These are phyloP conservation scores for Ceratitis capitata DNA, from an alignment of 1,140 invertebrate genomes.

Conservation along the genomic window DNA sequence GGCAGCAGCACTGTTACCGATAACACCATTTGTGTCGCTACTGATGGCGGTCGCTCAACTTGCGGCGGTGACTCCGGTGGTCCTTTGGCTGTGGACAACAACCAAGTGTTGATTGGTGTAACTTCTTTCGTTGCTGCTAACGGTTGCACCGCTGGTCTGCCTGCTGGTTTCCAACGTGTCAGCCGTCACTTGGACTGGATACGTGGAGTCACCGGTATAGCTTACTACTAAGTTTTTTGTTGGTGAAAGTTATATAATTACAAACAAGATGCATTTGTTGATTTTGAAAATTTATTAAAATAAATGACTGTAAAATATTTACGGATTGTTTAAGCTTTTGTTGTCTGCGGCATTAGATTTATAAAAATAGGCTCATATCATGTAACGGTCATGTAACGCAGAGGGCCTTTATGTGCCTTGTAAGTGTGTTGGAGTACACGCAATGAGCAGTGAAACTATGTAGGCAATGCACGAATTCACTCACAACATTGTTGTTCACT, in stretches of 20 bases:
- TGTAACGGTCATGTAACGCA: too few relatives aligned
- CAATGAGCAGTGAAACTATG: not conserved
- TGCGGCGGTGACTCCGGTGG: slow-evolving; percentile 68
- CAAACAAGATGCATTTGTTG: too few relatives aligned
- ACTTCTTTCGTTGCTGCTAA: slow-evolving; percentile 67
- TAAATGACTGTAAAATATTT: too few relatives aligned
- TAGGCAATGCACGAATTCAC: slow-evolving; percentile 40
- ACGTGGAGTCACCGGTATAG: slow-evolving; percentile 47
- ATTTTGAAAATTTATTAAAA: too few relatives aligned
- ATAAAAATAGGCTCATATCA: too few relatives aligned
- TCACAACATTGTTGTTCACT: slow-evolving; percentile 39
- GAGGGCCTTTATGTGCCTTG: too few relatives aligned
- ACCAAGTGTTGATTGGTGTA: slow-evolving; percentile 64
- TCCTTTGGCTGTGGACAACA: slow-evolving; percentile 59
- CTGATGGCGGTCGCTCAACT: slow-evolving; percentile 49
- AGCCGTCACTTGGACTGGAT: slow-evolving; percentile 70
- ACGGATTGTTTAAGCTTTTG: too few relatives aligned
- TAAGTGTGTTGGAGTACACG: too few relatives aligned
- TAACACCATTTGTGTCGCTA: slow-evolving; percentile 55
- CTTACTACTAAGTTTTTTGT: slow-evolving; percentile 3
- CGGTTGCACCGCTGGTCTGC: slow-evolving; percentile 68
- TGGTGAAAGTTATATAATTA: too few relatives aligned
- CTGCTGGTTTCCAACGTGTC: slow-evolving; percentile 68
- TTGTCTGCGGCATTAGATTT: too few relatives aligned
- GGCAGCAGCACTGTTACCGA: slow-evolving; percentile 42